Percentiles rank a stretch among this genome's conserved stretches.
Evolutionary conservation across 1,140 invertebrate genomes (phyloP).

Genomic region (Hestina assimilis): DNA sequence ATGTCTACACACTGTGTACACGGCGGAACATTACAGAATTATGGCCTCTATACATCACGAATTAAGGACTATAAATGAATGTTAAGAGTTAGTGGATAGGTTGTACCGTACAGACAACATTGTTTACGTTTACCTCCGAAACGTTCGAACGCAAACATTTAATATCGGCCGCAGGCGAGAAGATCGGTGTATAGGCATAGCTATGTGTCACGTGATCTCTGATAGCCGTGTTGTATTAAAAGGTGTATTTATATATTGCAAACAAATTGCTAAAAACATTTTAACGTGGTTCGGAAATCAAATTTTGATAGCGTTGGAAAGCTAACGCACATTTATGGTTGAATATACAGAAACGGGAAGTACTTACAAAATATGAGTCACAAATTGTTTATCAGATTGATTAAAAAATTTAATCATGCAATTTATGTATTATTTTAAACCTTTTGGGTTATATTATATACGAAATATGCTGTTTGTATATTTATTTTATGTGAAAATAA

Average conservation of each 20-base stretch:
- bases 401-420: too few species aligned
- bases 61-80: constrained; percentile 9
- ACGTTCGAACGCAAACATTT: constrained; percentile 59
- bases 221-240: background rate
- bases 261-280: background rate
- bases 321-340: too few species aligned
- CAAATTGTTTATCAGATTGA: too few species aligned
- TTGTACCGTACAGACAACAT: constrained; percentile 31
- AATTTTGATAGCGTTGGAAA: background rate
- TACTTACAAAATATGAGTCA: too few species aligned
- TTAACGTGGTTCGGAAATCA: background rate
- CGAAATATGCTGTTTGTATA: too few species aligned
- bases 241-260: background rate
- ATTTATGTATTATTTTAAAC: too few species aligned
- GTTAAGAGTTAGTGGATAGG: background rate
- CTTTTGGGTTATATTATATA: too few species aligned
- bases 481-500: too few species aligned
- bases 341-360: too few species aligned
- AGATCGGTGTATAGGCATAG: constrained; percentile 21
- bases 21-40: constrained; percentile 1
- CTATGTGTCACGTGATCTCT: constrained; percentile 5
- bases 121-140: constrained; percentile 54
- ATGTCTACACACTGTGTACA: constrained; percentile 19
- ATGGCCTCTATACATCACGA: constrained; percentile 5
- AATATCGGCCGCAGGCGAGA: constrained; percentile 58